Evolutionary conservation across 2,888 invertebrate genomes (phyloP).

Genomic region (Sphaerophoria taeniata): DNA sequence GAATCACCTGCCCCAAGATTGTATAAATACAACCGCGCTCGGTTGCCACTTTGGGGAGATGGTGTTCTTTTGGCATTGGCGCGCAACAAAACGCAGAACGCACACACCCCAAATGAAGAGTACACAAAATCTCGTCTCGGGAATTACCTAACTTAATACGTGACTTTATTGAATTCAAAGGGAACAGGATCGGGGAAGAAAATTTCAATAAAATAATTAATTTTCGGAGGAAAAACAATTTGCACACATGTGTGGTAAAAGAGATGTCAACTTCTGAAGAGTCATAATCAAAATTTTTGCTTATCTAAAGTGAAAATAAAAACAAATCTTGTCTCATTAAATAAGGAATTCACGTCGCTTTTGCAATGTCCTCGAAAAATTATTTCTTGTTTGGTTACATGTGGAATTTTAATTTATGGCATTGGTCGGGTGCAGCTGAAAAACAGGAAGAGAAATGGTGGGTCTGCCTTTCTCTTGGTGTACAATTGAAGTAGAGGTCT

Average conservation of each 20-base stretch:
- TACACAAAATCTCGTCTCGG: slow-evolving; percentile 28
- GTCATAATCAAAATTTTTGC: not conserved
- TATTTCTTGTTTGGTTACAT: not conserved
- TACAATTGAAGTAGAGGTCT: too few relatives aligned
- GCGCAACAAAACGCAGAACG: not conserved
- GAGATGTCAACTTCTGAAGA: slow-evolving; percentile 11
- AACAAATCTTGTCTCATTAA: not conserved
- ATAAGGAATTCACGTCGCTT: not conserved
- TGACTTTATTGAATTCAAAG: slow-evolving; percentile 37
- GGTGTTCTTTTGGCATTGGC: slow-evolving; percentile 2
- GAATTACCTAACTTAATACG: slow-evolving; percentile 49
- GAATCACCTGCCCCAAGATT: slow-evolving; percentile 45
- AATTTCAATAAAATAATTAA: slow-evolving; percentile 39
- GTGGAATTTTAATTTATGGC: not conserved
- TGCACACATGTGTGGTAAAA: not conserved
- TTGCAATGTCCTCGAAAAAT: not conserved
- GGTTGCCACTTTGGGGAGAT: slow-evolving; percentile 33
- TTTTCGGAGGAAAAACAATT: not conserved
- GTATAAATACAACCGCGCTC: slow-evolving; percentile 1
- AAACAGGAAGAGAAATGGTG: too few relatives aligned
- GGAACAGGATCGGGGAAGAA: slow-evolving; percentile 15
- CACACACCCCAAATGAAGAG: slow-evolving; percentile 19
- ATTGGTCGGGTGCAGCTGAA: too few relatives aligned
- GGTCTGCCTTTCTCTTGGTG: too few relatives aligned
- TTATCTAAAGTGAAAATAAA: not conserved